These are phyloP conservation scores for Chloroclystis v-ata DNA, from an alignment of 2,888 invertebrate genomes.

Conservation along the genomic window DNA sequence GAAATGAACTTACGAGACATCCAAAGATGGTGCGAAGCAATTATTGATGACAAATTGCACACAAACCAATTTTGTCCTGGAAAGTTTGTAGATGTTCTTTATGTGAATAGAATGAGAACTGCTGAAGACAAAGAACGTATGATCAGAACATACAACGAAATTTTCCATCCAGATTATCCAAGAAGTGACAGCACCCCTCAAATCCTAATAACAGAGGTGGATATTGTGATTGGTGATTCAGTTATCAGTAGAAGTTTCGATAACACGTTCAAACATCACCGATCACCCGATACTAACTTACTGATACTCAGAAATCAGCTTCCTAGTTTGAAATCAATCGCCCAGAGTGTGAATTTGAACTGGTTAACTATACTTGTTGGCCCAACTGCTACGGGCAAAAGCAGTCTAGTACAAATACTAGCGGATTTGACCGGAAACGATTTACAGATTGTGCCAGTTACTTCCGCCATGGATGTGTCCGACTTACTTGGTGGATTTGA, in stretches of 20 bases:
- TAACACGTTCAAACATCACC: constrained; percentile 56
- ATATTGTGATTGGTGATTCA: constrained; percentile 83
- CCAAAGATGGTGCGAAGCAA: constrained; percentile 92
- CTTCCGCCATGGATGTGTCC: constrained; percentile 95
- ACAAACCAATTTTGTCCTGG: constrained; percentile 64
- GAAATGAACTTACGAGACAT: constrained; percentile 98
- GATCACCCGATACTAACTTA: constrained; percentile 56
- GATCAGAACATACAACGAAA: constrained; percentile 61
- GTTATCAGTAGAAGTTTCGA: constrained; percentile 57
- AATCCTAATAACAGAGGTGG: constrained; percentile 77
- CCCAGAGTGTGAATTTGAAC: constrained; percentile 92
- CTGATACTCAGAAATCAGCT: constrained; percentile 79
- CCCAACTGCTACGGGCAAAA: constrained; percentile 87
- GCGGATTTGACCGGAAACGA: constrained; percentile 86
- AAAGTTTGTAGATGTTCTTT: constrained; percentile 86
- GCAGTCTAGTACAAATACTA: constrained; percentile 84
- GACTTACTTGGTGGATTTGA: constrained; percentile 98
- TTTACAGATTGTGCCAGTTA: constrained; percentile 87
- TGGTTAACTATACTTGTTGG: constrained; percentile 96
- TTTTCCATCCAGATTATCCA: constrained; percentile 70
- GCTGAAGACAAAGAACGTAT: constrained; percentile 86
- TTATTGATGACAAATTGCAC: constrained; percentile 63
- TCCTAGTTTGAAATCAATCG: constrained; percentile 84
- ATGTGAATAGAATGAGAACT: constrained; percentile 91
- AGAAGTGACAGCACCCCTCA: constrained; percentile 76